phyloP scores from a whole-genome alignment of 2,113 vertebrate species.

The Abramis brama region DNA sequence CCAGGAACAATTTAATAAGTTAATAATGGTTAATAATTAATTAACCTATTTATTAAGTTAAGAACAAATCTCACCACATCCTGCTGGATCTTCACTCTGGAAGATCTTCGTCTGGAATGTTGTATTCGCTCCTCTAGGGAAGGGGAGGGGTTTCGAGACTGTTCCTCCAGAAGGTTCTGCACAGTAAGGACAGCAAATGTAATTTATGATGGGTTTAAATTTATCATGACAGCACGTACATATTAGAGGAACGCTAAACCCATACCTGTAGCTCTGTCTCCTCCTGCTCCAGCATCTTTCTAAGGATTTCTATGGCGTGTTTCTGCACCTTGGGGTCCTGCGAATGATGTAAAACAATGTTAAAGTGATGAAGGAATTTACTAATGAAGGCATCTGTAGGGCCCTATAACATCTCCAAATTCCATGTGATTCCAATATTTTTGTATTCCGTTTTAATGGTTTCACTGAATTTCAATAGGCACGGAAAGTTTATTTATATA shows the following conservation, averaged over 20 bases:
- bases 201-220: neutral
- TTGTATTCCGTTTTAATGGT: too few relatives aligned
- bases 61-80: constrained; percentile 74
- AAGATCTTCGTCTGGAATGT: constrained; percentile 80
- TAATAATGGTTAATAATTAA: too few relatives aligned
- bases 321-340: constrained; percentile 90
- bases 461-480: too few relatives aligned
- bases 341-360: neutral
- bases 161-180: constrained; percentile 82
- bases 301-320: constrained; percentile 89
- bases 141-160: constrained; percentile 77
- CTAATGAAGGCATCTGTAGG: too few relatives aligned
- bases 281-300: constrained; percentile 91
- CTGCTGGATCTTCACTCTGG: constrained; percentile 86
- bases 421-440: too few relatives aligned
- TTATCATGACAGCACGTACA: neutral
- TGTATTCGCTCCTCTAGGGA: constrained; percentile 85
- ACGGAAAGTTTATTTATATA: too few relatives aligned
- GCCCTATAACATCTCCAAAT: too few relatives aligned
- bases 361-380: neutral
- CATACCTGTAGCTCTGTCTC: constrained; percentile 88
- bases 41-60: too few relatives aligned
- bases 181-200: neutral
- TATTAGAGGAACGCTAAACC: constrained; percentile 27
- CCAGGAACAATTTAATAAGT: too few relatives aligned